phyloP scores from a whole-genome alignment of 2,888 invertebrate species.

The Lathronympha strigana region DNA sequence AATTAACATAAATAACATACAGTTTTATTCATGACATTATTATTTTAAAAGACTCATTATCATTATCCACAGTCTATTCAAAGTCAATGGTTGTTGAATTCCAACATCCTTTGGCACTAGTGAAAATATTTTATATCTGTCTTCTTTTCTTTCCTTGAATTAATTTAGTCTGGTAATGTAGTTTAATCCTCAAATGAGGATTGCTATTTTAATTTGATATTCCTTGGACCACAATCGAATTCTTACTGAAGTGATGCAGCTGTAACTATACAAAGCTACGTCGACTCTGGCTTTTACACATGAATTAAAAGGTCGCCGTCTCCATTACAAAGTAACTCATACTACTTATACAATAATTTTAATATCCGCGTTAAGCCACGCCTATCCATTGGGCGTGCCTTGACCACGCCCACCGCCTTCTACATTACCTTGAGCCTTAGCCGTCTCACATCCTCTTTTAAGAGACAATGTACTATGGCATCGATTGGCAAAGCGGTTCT shows the following conservation, averaged over 20 bases:
- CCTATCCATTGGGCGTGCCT: slow-evolving; percentile 70
- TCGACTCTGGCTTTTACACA: background rate
- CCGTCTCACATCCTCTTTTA: slow-evolving; percentile 60
- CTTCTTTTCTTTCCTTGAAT: no score
- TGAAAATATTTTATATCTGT: no score
- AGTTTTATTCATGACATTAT: no score
- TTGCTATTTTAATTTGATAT: no score
- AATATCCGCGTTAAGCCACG: slow-evolving; percentile 56
- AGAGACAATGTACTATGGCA: slow-evolving; percentile 67
- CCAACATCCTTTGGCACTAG: no score
- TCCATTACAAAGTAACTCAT: slow-evolving; percentile 26
- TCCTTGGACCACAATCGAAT: no score
- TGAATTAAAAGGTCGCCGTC: slow-evolving; percentile 19
- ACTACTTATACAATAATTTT: slow-evolving; percentile 39
- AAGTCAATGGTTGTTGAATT: no score
- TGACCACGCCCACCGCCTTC: slow-evolving; percentile 74
- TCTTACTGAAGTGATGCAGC: background rate
- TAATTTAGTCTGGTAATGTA: no score
- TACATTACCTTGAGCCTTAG: slow-evolving; percentile 55
- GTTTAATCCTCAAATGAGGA: no score
- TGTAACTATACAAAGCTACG: background rate
- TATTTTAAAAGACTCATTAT: no score
- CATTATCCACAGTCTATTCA: no score
- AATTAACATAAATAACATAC: no score
- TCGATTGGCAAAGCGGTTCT: slow-evolving; percentile 56